Conservation (phyloP, 1,140 invertebrate genomes). For the Drosophila navojoa region DNA sequence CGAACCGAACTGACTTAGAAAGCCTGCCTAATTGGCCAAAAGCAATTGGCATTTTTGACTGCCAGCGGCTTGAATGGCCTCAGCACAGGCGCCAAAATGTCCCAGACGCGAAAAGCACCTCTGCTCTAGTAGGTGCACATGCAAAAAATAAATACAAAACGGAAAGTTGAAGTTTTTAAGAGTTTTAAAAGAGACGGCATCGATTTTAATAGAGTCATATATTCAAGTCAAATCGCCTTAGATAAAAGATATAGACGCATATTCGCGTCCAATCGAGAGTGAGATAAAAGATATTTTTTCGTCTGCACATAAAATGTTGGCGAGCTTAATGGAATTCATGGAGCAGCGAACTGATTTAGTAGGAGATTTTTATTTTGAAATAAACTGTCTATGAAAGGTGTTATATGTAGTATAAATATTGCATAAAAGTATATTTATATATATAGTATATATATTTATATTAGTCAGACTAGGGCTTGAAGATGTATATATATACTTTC, state of each 20-base stretch:
- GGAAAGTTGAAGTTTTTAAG: conserved; percentile 7
- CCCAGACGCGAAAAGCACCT: background rate
- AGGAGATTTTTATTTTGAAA: too few species aligned
- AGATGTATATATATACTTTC: too few species aligned
- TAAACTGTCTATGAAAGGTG: too few species aligned
- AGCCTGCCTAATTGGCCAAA: conserved; percentile 66
- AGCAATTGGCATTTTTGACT: conserved; percentile 38
- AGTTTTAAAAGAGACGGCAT: background rate
- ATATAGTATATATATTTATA: too few species aligned
- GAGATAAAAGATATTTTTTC: too few species aligned
- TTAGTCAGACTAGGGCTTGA: too few species aligned
- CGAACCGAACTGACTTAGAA: conserved; percentile 42
- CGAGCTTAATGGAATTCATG: too few species aligned
- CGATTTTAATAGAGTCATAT: conserved; percentile 2
- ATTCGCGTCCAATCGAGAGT: too few species aligned
- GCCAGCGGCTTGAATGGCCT: conserved; percentile 24
- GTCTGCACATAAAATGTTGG: too few species aligned
- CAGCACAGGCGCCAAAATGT: conserved; percentile 8
- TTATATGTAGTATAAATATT: too few species aligned
- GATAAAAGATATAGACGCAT: background rate
- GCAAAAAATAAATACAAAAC: background rate
- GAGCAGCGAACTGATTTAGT: too few species aligned
- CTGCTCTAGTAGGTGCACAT: background rate
- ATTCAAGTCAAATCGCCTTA: background rate
- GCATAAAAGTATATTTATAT: too few species aligned